A percentile compares a stretch with the other conserved stretches of the same genome.
phyloP scores from a whole-genome alignment of 2,113 vertebrate species.

The Acanthochromis polyacanthus region DNA sequence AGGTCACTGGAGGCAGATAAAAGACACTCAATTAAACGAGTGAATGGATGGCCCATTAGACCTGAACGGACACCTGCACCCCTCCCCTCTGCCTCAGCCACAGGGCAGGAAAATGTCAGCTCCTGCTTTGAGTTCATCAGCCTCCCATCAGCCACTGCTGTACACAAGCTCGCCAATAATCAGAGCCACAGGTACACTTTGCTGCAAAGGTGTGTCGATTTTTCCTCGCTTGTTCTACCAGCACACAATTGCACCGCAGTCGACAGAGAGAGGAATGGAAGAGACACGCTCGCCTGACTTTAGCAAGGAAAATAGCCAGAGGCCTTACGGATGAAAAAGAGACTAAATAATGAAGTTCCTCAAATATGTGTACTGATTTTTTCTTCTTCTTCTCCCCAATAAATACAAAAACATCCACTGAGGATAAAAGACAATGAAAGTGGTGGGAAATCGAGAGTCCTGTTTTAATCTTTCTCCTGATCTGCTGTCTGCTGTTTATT shows the following conservation, averaged over 20 bases:
- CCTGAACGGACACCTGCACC: conserved; percentile 75
- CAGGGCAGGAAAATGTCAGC: conserved; percentile 75
- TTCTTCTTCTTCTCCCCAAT: not conserved
- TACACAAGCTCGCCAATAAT: conserved; percentile 65
- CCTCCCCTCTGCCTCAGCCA: conserved; percentile 32
- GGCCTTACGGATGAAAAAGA: conserved; percentile 42
- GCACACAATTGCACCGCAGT: conserved; percentile 39
- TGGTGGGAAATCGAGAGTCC: conserved; percentile 21
- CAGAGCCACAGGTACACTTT: conserved; percentile 65
- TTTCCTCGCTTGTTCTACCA: conserved; percentile 35
- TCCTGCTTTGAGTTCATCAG: conserved; percentile 71
- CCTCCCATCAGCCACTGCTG: conserved; percentile 64
- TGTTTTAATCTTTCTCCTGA: conserved; percentile 45
- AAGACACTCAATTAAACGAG: conserved; percentile 80
- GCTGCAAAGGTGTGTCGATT: conserved; percentile 68
- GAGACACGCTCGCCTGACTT: conserved; percentile 42
- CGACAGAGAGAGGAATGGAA: conserved; percentile 35
- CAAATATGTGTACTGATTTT: conserved; percentile 36
- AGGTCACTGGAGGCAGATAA: conserved; percentile 79
- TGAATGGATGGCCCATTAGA: conserved; percentile 78
- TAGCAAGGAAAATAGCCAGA: conserved; percentile 54
- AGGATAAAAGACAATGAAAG: conserved; percentile 45
- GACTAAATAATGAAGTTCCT: conserved; percentile 54
- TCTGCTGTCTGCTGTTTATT: conserved; percentile 41
- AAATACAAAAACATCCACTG: conserved; percentile 45